Conservation (phyloP, 2,888 invertebrate species). For the Clepsis dumicolana region DNA sequence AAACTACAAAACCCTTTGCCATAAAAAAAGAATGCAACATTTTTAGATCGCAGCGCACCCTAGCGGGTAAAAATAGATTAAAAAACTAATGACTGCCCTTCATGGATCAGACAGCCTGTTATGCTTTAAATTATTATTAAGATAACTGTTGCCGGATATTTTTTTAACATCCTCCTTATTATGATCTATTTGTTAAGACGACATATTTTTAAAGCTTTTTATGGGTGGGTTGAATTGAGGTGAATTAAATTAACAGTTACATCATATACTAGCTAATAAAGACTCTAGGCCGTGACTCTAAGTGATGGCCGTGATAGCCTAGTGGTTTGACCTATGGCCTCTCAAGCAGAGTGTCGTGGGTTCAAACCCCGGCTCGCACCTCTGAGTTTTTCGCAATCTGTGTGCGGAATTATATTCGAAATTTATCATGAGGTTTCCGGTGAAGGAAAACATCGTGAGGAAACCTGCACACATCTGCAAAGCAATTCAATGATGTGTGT, state of each 20-base stretch:
- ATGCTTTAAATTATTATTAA: conserved; percentile 63
- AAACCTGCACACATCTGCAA: too few species aligned
- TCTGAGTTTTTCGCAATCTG: too few species aligned
- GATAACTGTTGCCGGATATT: conserved; percentile 56
- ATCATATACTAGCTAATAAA: too few species aligned
- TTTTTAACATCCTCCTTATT: conserved; percentile 54
- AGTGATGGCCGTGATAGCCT: too few species aligned
- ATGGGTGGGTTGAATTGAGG: background rate
- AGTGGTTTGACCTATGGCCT: too few species aligned
- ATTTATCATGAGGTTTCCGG: too few species aligned
- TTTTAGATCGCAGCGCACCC: conserved; percentile 49
- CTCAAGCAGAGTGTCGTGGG: too few species aligned
- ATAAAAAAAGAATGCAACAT: conserved; percentile 43
- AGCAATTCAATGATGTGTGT: too few species aligned
- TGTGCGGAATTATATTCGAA: too few species aligned
- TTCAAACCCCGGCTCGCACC: too few species aligned
- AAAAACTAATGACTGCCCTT: conserved; percentile 57
- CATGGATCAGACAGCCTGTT: conserved; percentile 56
- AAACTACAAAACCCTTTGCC: conserved; percentile 21
- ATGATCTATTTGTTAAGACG: conserved; percentile 55
- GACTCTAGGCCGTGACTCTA: too few species aligned
- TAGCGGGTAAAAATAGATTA: conserved; percentile 62
- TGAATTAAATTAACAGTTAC: background rate
- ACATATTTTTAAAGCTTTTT: conserved; percentile 12
- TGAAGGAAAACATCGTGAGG: too few species aligned